phyloP scores from a whole-genome alignment of 2,797 vertebrate species.

The Cacajao melanocephalus region DNA sequence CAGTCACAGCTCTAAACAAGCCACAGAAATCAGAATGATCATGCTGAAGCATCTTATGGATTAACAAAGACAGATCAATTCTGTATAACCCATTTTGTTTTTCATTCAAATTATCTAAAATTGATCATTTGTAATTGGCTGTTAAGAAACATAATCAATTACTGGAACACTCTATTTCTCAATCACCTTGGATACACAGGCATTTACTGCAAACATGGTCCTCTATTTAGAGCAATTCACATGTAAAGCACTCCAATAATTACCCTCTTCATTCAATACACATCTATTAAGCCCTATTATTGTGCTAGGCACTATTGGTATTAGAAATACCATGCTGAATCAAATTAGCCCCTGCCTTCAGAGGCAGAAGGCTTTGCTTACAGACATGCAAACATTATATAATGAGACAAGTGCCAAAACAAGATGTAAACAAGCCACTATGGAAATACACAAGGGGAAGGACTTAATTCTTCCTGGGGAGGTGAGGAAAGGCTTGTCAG shows the following conservation, averaged over 20 bases:
- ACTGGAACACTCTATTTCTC: neutral
- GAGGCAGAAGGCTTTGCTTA: neutral
- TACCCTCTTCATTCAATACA: neutral
- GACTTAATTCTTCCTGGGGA: neutral
- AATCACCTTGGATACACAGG: neutral
- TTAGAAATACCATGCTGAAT: neutral
- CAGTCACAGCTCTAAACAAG: neutral
- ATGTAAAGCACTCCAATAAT: neutral
- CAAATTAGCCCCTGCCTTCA: neutral
- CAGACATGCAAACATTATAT: neutral
- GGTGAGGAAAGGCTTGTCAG: neutral
- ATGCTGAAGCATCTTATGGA: neutral
- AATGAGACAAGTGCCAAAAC: neutral
- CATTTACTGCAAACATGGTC: neutral
- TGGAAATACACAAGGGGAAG: neutral
- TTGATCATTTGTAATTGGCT: neutral
- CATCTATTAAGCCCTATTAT: neutral
- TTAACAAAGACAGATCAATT: constrained; percentile 18
- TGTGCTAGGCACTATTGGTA: neutral
- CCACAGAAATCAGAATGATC: neutral
- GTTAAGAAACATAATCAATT: neutral
- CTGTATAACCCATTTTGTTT: neutral
- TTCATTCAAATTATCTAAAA: constrained; percentile 16
- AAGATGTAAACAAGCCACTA: neutral
- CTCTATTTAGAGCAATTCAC: neutral